Percentiles rank a stretch among this genome's conserved stretches.
These are phyloP conservation scores for Cygnus olor DNA, from an alignment of 2,797 vertebrate species.

Conservation along the genomic window DNA sequence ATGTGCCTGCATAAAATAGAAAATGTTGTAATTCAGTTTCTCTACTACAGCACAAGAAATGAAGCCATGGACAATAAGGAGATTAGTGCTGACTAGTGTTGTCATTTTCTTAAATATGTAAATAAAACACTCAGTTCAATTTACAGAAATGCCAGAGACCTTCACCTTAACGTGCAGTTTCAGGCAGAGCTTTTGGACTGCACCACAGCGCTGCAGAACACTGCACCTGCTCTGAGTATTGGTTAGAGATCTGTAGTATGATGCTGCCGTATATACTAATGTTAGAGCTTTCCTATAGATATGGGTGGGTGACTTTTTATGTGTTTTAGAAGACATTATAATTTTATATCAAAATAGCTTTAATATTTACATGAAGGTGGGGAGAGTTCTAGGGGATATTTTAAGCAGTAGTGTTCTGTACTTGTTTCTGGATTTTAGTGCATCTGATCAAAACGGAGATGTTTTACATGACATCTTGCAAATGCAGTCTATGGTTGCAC, in stretches of 20 bases:
- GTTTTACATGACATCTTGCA: not conserved
- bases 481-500: not conserved
- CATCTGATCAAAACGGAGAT: not conserved
- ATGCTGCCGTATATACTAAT: not conserved
- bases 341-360: not conserved
- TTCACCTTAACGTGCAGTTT: not conserved
- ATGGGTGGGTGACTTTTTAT: not conserved
- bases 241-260: not conserved
- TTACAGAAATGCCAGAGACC: not conserved
- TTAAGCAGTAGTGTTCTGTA: not conserved
- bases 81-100: not conserved
- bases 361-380: not conserved
- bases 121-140: not conserved
- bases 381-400: fast-evolving
- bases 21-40: not conserved
- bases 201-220: not conserved
- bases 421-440: not conserved
- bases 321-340: not conserved
- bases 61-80: not conserved
- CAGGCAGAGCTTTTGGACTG: not conserved
- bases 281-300: not conserved
- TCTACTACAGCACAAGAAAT: not conserved
- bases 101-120: not conserved
- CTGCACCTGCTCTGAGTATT: not conserved
- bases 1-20: not conserved